Base-by-base conservation (phyloP, 2,888 invertebrate genomes). In the Xanthia togata region DNA sequence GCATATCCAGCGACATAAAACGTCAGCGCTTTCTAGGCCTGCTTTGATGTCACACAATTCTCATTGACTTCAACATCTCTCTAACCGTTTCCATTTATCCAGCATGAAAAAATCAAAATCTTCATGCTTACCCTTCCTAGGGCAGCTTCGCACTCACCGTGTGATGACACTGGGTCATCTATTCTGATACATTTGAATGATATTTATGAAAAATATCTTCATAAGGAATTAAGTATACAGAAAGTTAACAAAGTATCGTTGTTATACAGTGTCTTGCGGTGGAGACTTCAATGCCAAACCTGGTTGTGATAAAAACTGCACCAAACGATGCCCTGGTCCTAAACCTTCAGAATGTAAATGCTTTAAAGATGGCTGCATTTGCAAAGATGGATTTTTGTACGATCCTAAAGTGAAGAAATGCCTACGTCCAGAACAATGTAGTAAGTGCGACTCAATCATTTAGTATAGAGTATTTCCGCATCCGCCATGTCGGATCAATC, bases 331-430 rank as follows among this genome's bases (percentile, higher is more conserved):
- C 20, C 80, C 83, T 38, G 83, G 83, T 4, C 70, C 79, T 0
- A 79, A 79, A 68, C 57, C 80, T 57, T 14, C n/a, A 0, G n/a
- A 78, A 0, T 83, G 71, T 12, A 68, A 57, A 67, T 81, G 83
- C 31, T 63, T 23, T 17, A 23, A 77, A 23, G 47, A 69, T 35
- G 81, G 82, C 0, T 92, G 92, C 71, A 83, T 84, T 20, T 92
- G 92, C 65, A 91, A 84, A 82, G 70, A 84, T 0, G 83, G 79
- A 12, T 89, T 78, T 73, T 73, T 84, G 3, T 87, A 70, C 14
- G 88, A 92, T 59, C 77, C 72, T 17, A 78, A 83, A 71, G 50
- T 38, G 1, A 71, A 78, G 2, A 87, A 83, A 78, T 92, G 92
- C 68, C 89, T 91, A 1, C 67, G 50, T 11, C 73, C 57, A 1